Conservation (phyloP, 1,140 invertebrate species). For the Drosophila watanabei region DNA sequence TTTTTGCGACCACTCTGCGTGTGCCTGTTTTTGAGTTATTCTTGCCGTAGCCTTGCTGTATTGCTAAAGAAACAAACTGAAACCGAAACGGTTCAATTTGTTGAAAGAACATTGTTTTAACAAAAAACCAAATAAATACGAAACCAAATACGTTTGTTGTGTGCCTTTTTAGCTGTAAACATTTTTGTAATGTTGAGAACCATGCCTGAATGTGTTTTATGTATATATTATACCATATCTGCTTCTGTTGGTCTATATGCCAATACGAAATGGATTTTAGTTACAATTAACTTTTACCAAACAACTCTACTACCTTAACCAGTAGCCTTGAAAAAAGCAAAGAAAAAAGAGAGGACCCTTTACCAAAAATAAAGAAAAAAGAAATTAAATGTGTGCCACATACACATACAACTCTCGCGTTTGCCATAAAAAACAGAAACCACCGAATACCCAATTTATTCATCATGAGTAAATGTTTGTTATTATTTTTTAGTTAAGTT, state of each 20-base stretch:
- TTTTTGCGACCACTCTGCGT: constrained; percentile 60
- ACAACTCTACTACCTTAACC: constrained; percentile 61
- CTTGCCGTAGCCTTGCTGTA: constrained; percentile 59
- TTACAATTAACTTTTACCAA: constrained; percentile 62
- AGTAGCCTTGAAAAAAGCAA: constrained; percentile 38
- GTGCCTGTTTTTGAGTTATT: constrained; percentile 59
- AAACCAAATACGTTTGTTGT: constrained; percentile 66
- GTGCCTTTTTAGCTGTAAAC: constrained; percentile 72
- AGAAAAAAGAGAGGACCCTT: constrained; percentile 80
- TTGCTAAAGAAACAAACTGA: constrained; percentile 47
- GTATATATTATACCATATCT: constrained; percentile 59
- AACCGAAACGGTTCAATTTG: constrained; percentile 35
- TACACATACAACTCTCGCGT: constrained; percentile 56
- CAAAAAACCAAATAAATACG: constrained; percentile 49
- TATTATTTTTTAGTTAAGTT: constrained; percentile 48
- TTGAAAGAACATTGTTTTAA: constrained; percentile 23
- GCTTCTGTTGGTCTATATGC: constrained; percentile 47
- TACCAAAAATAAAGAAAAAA: constrained; percentile 45
- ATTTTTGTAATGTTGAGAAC: constrained; percentile 61
- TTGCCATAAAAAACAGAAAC: constrained; percentile 51
- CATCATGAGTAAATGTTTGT: constrained; percentile 56
- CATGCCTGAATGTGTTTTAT: constrained; percentile 73
- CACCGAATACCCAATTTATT: constrained; percentile 58
- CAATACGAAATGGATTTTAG: constrained; percentile 67
- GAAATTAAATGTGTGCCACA: constrained; percentile 27